Base-by-base conservation (phyloP, 2,888 invertebrate genomes). In the Leuctra nigra region DNA sequence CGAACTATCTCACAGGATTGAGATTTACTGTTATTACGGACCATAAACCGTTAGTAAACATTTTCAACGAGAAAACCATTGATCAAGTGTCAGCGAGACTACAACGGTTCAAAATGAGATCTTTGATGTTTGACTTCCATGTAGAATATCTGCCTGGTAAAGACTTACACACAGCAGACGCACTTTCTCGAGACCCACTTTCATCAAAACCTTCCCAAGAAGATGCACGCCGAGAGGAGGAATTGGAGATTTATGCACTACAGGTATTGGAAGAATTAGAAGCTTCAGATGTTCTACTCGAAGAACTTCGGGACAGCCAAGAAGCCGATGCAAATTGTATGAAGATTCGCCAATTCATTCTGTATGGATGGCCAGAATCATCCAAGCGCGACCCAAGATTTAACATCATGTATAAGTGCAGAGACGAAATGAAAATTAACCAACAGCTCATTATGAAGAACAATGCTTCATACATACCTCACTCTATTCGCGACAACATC, bases 41-140 rank as follows among this genome's bases (percentile, higher is more conserved):
- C 58, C 70, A 71, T 61, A 69, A 68, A 58, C 70, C 70, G 1
- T 59, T 70, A 4, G 53, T 69, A 1, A 9, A 57, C n/a, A n/a
- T n/a, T n/a, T n/a, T n/a, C n/a, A n/a, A n/a, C n/a, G n/a, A n/a
- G n/a, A n/a, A n/a, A n/a, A n/a, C n/a, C n/a, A n/a, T n/a, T n/a
- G n/a, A n/a, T n/a, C n/a, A n/a, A n/a, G n/a, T 72, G 4, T 66
- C 69, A 1, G 66, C 70, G 3, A 57, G 70, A 48, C 54, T 72
- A 13, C 69, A 72, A 57, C 48, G 69, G 29, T 65, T 72, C 20
- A 59, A 68, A 39, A 62, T 70, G 58, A 55, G 66, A 11, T 55
- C 69, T 2, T 63, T 67, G 63, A 24, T 66, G 13, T 70, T 62
- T 55, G 53, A 61, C 38, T 69, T 63, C 55, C 46, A 36, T 1